Base-by-base conservation (phyloP, 1,140 invertebrate genomes). In the Drosophila nikananu region DNA sequence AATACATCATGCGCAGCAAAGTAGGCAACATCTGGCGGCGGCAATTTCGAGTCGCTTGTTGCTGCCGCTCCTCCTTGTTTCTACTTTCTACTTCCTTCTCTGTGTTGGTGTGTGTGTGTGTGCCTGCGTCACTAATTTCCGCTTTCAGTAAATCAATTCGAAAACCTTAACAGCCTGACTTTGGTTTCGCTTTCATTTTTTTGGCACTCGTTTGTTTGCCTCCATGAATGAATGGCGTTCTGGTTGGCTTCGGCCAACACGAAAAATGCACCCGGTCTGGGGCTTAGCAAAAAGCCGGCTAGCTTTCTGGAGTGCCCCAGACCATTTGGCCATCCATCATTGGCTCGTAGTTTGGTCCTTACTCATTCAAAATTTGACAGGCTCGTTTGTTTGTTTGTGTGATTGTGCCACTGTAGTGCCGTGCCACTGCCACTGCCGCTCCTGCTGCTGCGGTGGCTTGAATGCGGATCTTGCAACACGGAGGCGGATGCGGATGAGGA, bases 281-380 rank as follows among this genome's bases (percentile, higher is more conserved):
- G 62, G 32, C 58, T 39, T 58, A 42, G 59, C 54, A 71, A 73
- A 68, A 74, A 74, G 57, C 55, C 59, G 57, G 79, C 51, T 60
- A 42, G 54, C 52, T 48, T 37, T 60, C n/a, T 35, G 60, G 51
- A 32, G 52, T 23, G 39, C 60, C 55, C 66, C 59, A 80, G 59
- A 58, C 79, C 83, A 80, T 87, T 83, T 57, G 70, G 67, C 86
- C 82, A 90, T 90, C 86, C 72, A 90, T 90, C 86, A 90, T 80
- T 77, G 82, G 76, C 71, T 91, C 82, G 75, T 86, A 86, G 86
- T 82, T 89, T 80, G 82, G 81, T 90, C 86, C 90, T 91, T 90
- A 90, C 86, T 90, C 86, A 90, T 90, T 90, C 82, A 90, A 90
- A 90, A 90, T 90, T 86, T 90, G 86, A 90, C 86, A 90, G 86